Base-by-base conservation (phyloP, 2,888 invertebrate species). In the Drosophila maculinotata region DNA sequence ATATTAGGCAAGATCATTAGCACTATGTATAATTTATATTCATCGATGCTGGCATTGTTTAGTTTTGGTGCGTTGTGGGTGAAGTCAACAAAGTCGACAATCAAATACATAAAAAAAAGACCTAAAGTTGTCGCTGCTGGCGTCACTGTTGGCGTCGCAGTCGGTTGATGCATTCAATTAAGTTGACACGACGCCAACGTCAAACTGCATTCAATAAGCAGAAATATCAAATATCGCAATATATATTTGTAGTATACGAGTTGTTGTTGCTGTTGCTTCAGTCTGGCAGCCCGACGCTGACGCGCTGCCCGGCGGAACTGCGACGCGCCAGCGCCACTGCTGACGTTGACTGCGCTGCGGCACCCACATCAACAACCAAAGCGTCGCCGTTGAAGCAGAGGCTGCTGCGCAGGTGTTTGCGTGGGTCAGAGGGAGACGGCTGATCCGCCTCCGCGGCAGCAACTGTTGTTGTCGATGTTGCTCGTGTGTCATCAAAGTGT, bases 201-300 rank as follows among this genome's bases (percentile, higher is more conserved):
- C 59, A 10, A 53, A 36, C 25, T 86, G 80, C 84, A 80, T 63
- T 68, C 69, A 68, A 47, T 60, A 62, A 66, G 48, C 57, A 65
- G 44, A 58, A 60, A 52, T 54, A 65, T 56, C 33, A 49, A 66
- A 70, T 57, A 53, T 56, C n/a, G 53, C 20, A 28, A 36, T 39
- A 36, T n/a, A 10, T n/a, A n/a, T n/a, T n/a, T n/a, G n/a, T n/a
- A n/a, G n/a, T n/a, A n/a, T 4, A 12, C 6, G 14, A 25, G 44
- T 38, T 17, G 41, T 15, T 26, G 10, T 30, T 17, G 6, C 3
- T 10, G n/a, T 17, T 33, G 25, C 17, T 33, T 90, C 82, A 90
- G 80, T 91, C 91, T 33, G 91, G 91, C 69, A 91, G 76, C 6
- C 91, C 91, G 78, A 91, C 91, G 78, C 87, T 91, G 51, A 91